Conservation (phyloP, 2,113 vertebrate species). For the Piliocolobus tephrosceles region DNA sequence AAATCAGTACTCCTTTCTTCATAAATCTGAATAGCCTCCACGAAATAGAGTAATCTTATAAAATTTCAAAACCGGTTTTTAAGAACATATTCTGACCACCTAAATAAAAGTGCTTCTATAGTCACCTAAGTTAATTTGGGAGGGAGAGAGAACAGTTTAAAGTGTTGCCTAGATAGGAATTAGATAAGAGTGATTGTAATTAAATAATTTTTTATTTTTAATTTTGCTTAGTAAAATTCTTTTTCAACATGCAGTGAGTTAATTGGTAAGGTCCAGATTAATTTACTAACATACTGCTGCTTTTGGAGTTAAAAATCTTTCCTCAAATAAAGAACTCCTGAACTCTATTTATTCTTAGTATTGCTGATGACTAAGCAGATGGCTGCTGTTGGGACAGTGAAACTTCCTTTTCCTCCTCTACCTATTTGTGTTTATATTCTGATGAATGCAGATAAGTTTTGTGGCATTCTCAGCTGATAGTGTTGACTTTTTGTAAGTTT, state of each 20-base stretch:
- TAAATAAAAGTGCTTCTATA: not conserved
- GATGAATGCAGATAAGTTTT: not conserved
- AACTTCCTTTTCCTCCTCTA: not conserved
- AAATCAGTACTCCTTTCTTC: not conserved
- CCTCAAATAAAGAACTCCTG: not conserved
- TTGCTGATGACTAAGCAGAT: not conserved
- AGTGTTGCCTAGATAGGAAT: not conserved
- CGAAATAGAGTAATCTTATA: not conserved
- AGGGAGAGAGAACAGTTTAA: not conserved
- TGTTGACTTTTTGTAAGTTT: not conserved
- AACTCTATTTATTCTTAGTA: not conserved
- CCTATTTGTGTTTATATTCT: not conserved
- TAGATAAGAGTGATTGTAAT: not conserved
- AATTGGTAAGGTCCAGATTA: not conserved
- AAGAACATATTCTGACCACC: not conserved
- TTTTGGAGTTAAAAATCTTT: not conserved
- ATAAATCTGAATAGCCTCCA: slow-evolving; percentile 10
- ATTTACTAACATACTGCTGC: not conserved
- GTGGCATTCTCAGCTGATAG: not conserved
- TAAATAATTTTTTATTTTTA: not conserved
- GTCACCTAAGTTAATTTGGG: not conserved
- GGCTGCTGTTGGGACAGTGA: not conserved
- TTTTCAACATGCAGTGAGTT: not conserved
- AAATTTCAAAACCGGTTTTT: slow-evolving; percentile 22
- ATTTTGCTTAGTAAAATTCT: slow-evolving; percentile 17